Evolutionary conservation across 2,888 invertebrate species (phyloP).

Genomic region (Chesias legatella): DNA sequence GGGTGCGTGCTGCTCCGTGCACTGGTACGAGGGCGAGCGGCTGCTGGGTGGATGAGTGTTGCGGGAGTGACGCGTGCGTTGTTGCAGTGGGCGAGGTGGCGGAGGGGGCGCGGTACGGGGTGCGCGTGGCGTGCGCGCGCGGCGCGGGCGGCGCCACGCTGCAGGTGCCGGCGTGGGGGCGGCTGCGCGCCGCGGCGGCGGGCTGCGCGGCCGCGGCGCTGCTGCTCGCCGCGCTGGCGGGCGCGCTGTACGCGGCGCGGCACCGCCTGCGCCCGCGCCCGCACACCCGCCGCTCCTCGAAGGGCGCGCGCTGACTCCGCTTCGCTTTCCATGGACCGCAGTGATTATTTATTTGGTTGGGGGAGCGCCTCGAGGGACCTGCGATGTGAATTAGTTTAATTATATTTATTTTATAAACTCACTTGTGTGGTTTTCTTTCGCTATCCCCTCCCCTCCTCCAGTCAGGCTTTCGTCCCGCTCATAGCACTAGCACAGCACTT

Average conservation of each 20-base stretch:
- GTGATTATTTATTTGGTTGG: conserved; percentile 9
- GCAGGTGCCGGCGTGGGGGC: conserved; percentile 85
- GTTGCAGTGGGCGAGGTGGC: conserved; percentile 83
- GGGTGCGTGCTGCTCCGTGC: no score
- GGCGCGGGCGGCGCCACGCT: conserved; percentile 84
- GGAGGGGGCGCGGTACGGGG: conserved; percentile 87
- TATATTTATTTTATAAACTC: no score
- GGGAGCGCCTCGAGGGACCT: conserved; percentile 38
- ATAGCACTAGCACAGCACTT: conserved; percentile 4
- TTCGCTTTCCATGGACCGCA: conserved; percentile 23
- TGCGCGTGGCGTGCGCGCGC: conserved; percentile 89
- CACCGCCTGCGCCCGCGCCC: conserved; percentile 39
- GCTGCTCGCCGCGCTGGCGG: conserved; percentile 83
- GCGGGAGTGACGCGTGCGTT: conserved; percentile 68
- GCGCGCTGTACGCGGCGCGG: conserved; percentile 74
- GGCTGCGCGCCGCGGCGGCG: conserved; percentile 85
- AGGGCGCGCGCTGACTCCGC: conserved; percentile 21
- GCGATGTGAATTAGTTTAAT: conserved; percentile 1
- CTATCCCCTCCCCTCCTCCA: no score
- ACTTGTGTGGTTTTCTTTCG: no score
- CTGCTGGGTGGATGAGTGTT: conserved; percentile 83
- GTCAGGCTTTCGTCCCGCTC: neutral
- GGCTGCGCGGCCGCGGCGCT: conserved; percentile 86
- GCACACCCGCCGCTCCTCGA: conserved; percentile 10
- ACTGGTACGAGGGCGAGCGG: no score